phyloP scores from a whole-genome alignment of 2,888 invertebrate species.

The Rhingia rostrata region DNA sequence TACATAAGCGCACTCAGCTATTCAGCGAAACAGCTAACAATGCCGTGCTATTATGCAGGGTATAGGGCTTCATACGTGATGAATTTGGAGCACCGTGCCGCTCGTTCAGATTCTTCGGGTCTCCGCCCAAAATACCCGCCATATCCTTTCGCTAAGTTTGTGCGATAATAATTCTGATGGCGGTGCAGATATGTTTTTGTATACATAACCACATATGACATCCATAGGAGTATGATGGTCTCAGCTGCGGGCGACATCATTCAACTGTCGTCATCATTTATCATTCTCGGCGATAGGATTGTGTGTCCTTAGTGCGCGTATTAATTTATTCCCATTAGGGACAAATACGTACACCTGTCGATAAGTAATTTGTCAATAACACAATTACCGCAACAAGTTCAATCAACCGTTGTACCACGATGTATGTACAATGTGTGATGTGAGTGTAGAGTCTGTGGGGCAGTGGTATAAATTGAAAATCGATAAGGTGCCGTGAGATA shows the following conservation, averaged over 20 bases:
- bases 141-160: slow-evolving; percentile 13
- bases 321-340: slow-evolving; percentile 9
- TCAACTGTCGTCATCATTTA: slow-evolving; percentile 37
- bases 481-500: not conserved
- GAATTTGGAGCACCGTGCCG: not conserved
- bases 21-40: slow-evolving; percentile 15
- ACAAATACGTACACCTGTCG: slow-evolving; percentile 9
- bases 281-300: slow-evolving; percentile 19
- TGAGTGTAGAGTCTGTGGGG: not conserved
- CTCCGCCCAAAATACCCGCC: not conserved
- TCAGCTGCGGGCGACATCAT: slow-evolving; percentile 21
- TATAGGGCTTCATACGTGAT: slow-evolving; percentile 1
- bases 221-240: not conserved
- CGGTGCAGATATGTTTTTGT: not conserved
- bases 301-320: not conserved
- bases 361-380: slow-evolving; percentile 35
- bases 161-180: slow-evolving; percentile 13
- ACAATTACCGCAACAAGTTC: slow-evolving; percentile 29
- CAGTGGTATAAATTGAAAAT: not conserved
- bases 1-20: slow-evolving; percentile 7
- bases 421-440: not conserved
- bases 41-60: slow-evolving; percentile 2
- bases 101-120: not conserved
- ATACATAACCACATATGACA: not conserved
- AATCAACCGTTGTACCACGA: slow-evolving; percentile 11